phyloP scores from a whole-genome alignment of 2,888 invertebrate species.

The Parelbella ahira region DNA sequence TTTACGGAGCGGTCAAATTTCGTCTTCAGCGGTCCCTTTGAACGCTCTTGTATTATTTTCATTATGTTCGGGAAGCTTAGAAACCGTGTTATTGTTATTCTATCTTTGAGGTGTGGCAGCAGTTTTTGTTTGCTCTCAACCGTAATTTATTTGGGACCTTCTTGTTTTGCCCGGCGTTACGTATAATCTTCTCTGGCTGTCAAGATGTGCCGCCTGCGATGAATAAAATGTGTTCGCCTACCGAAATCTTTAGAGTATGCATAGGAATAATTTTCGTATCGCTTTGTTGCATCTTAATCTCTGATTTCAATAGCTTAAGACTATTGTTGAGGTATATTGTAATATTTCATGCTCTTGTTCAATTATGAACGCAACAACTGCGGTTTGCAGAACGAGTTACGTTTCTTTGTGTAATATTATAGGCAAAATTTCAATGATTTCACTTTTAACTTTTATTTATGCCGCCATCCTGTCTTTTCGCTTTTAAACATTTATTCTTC shows the following conservation, averaged over 20 bases:
- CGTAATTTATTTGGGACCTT: conserved; percentile 56
- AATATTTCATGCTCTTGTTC: conserved; percentile 18
- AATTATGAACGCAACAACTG: conserved; percentile 13
- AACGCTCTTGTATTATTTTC: conserved; percentile 51
- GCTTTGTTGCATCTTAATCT: conserved; percentile 18
- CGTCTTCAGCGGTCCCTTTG: conserved; percentile 42
- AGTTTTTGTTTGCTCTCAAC: conserved; percentile 51
- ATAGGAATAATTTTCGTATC: conserved; percentile 24
- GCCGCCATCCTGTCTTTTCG: too few species aligned
- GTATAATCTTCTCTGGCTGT: conserved; percentile 50
- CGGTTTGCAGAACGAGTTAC: conserved; percentile 17
- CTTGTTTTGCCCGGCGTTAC: conserved; percentile 50
- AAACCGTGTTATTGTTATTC: conserved; percentile 67
- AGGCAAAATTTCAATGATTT: too few species aligned
- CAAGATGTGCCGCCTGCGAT: conserved; percentile 42
- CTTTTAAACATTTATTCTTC: too few species aligned
- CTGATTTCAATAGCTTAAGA: conserved; percentile 14
- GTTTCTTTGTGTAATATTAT: conserved; percentile 1
- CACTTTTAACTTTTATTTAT: too few species aligned
- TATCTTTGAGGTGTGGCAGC: conserved; percentile 61
- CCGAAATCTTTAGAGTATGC: conserved; percentile 38
- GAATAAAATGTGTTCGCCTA: conserved; percentile 45
- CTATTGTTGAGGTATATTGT: conserved; percentile 20
- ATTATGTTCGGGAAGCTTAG: conserved; percentile 44
- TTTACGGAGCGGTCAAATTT: conserved; percentile 53